These are phyloP conservation scores for Nephotettix cincticeps DNA, from an alignment of 1,140 invertebrate species.

Conservation along the genomic window DNA sequence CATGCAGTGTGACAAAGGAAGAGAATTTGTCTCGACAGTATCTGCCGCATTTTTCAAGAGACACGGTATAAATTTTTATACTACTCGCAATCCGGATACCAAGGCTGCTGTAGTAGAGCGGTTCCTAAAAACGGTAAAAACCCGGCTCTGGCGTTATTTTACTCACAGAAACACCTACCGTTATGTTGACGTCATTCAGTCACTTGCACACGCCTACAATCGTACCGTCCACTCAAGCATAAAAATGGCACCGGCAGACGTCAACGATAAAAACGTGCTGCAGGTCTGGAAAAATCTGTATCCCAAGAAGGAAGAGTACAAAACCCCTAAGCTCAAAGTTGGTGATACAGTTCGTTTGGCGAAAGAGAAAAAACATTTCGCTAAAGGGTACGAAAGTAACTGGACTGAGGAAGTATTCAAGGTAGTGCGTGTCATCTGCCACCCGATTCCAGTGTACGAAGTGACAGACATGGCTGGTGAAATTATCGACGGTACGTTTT, in stretches of 20 bases:
- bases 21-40: neutral
- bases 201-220: neutral
- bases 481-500: neutral
- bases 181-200: neutral
- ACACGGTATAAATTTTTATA: neutral
- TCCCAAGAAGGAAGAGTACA: neutral
- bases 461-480: neutral
- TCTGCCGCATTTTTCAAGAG: neutral
- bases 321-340: neutral
- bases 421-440: neutral
- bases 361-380: neutral
- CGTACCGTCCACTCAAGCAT: neutral
- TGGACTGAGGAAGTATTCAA: neutral
- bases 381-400: neutral
- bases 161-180: neutral
- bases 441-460: neutral
- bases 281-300: neutral
- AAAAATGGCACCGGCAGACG: neutral
- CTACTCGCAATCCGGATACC: neutral
- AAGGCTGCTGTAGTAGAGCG: neutral
- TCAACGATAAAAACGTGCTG: neutral
- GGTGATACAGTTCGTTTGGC: neutral
- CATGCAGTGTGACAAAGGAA: neutral
- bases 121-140: neutral
- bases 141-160: neutral